phyloP scores from a whole-genome alignment of 2,888 invertebrate genomes.

The Diadegma fenestrale region DNA sequence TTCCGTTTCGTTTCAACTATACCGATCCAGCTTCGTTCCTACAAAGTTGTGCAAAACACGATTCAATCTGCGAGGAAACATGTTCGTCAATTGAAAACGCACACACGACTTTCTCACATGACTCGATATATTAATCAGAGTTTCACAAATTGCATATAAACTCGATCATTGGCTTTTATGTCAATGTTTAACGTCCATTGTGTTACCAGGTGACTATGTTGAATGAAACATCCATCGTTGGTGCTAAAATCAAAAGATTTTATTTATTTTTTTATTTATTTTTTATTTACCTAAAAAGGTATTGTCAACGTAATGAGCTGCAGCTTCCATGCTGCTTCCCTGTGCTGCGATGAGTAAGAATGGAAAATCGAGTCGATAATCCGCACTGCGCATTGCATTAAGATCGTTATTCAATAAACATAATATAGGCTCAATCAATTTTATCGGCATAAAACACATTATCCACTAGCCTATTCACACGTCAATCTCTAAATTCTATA shows the following conservation, averaged over 20 bases:
- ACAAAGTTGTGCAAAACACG: neutral
- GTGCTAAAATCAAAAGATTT: neutral
- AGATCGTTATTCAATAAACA: conserved; percentile 72
- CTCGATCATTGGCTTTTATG: neutral
- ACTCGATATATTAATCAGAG: neutral
- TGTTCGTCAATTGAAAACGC: neutral
- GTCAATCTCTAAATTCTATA: conserved; percentile 32
- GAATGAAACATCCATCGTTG: neutral
- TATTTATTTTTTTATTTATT: too few species aligned
- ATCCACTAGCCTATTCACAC: conserved; percentile 31
- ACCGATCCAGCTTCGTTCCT: neutral
- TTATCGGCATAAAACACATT: conserved; percentile 69
- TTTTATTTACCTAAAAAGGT: too few species aligned
- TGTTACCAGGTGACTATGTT: neutral
- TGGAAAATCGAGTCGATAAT: conserved; percentile 69
- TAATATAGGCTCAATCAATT: conserved; percentile 65
- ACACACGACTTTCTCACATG: neutral
- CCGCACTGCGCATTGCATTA: conserved; percentile 72
- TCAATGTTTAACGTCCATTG: neutral
- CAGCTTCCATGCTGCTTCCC: neutral
- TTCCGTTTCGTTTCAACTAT: neutral
- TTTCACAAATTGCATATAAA: neutral
- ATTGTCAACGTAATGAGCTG: too few species aligned
- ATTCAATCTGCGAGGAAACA: neutral
- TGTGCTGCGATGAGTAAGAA: neutral